Percentiles rank a stretch among this genome's conserved stretches.
Conservation (phyloP, 1,140 invertebrate species). For the Anastrepha obliqua region DNA sequence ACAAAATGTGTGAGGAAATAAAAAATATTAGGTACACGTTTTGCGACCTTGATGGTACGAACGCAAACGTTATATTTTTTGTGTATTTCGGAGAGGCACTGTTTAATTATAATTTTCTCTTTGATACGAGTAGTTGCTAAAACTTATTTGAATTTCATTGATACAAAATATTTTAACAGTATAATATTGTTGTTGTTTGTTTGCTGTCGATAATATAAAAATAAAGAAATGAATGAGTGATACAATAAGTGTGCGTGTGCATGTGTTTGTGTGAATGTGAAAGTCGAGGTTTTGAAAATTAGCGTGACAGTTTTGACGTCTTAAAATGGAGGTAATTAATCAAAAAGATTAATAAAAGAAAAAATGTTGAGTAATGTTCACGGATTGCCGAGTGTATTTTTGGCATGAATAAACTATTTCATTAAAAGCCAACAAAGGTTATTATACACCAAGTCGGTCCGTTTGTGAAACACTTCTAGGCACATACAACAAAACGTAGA, state of each 20-base stretch:
- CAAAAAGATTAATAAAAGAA: not conserved
- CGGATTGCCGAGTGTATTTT: too few species aligned
- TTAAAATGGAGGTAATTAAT: too few species aligned
- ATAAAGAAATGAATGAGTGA: not conserved
- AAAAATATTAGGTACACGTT: not conserved
- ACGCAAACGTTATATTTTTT: not conserved
- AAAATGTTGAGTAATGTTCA: not conserved
- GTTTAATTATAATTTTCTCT: constrained; percentile 6
- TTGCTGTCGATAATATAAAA: constrained; percentile 35
- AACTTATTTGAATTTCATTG: not conserved
- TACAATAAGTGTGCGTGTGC: not conserved
- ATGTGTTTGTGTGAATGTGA: not conserved
- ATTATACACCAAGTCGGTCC: too few species aligned
- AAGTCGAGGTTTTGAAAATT: not conserved
- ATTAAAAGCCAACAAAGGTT: too few species aligned
- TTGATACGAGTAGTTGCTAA: constrained; percentile 33
- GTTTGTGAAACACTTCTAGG: too few species aligned
- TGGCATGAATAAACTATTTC: too few species aligned
- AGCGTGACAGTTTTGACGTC: too few species aligned
- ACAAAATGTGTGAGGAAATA: not conserved
- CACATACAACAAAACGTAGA: too few species aligned
- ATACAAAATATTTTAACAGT: not conserved
- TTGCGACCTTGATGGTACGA: too few species aligned
- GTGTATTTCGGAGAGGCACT: not conserved
- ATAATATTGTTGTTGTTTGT: constrained; percentile 38